phyloP scores from a whole-genome alignment of 2,797 vertebrate genomes.

The Coccyzus lansbergi region DNA sequence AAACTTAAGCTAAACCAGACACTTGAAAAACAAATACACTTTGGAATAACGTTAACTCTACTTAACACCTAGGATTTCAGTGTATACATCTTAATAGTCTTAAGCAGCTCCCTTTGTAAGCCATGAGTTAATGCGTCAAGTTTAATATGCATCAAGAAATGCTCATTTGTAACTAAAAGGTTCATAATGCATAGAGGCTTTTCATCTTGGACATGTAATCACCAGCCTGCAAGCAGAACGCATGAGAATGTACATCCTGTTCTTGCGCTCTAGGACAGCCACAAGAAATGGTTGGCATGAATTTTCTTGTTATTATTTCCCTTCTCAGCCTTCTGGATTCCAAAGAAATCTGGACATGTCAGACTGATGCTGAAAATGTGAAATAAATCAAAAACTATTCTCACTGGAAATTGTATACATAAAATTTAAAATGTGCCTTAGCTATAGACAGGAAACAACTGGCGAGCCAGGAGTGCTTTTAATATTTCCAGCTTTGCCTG shows the following conservation, averaged over 20 bases:
- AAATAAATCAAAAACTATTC: neutral
- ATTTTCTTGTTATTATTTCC: neutral
- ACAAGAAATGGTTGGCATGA: neutral
- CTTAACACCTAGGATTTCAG: slow-evolving; percentile 61
- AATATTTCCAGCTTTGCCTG: neutral
- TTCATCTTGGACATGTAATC: slow-evolving; percentile 51
- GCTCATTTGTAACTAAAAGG: slow-evolving; percentile 60
- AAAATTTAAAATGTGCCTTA: neutral
- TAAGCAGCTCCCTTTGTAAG: slow-evolving; percentile 63
- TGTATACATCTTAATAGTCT: slow-evolving; percentile 66
- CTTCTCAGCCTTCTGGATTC: neutral
- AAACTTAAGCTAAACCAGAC: slow-evolving; percentile 58
- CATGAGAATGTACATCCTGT: neutral
- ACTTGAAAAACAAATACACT: slow-evolving; percentile 59
- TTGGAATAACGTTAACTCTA: slow-evolving; percentile 63
- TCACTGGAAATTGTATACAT: neutral
- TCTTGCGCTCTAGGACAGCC: neutral
- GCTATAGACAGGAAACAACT: neutral
- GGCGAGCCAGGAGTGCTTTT: neutral
- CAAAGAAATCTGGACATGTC: neutral
- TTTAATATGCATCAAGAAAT: slow-evolving; percentile 60
- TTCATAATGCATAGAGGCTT: slow-evolving; percentile 58
- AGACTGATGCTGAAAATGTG: neutral
- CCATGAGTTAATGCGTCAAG: slow-evolving; percentile 63
- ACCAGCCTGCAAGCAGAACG: slow-evolving; percentile 26